Percentiles rank a stretch among this genome's conserved stretches.
These are phyloP conservation scores for Cerceris ruficornis DNA, from an alignment of 2,888 invertebrate genomes.

Conservation along the genomic window DNA sequence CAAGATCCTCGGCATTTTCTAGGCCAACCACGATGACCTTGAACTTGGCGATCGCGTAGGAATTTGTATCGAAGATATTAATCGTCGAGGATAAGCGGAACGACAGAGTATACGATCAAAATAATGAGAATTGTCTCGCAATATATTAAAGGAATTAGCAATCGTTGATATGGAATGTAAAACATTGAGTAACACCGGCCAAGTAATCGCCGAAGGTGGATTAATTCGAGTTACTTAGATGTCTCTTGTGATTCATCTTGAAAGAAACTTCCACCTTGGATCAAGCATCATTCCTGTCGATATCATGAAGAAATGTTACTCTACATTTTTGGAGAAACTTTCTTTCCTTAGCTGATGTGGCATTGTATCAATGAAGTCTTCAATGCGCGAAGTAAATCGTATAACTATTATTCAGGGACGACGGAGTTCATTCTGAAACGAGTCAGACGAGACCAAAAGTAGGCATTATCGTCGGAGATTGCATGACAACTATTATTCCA, in stretches of 20 bases:
- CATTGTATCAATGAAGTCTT: no score
- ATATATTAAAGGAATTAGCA: no score
- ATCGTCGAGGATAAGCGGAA: neutral
- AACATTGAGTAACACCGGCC: no score
- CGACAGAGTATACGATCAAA: no score
- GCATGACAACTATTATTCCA: slow-evolving; percentile 66
- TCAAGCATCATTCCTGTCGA: neutral
- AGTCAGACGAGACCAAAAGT: slow-evolving; percentile 12
- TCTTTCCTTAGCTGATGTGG: neutral
- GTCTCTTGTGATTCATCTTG: neutral
- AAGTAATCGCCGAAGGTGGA: no score
- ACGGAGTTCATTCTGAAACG: slow-evolving; percentile 17
- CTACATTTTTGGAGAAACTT: neutral
- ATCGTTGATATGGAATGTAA: no score
- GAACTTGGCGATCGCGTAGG: slow-evolving; percentile 74
- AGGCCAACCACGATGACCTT: slow-evolving; percentile 72
- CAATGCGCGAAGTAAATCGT: no score
- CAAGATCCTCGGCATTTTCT: slow-evolving; percentile 74
- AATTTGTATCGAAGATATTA: neutral
- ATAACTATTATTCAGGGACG: neutral
- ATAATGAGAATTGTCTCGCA: no score
- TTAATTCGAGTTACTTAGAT: no score
- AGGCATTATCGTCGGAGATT: slow-evolving; percentile 30
- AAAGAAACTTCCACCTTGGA: neutral
- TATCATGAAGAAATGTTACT: neutral